Percentiles rank a stretch among this genome's conserved stretches.
phyloP scores from a whole-genome alignment of 2,113 vertebrate species.

The Forbesichthys agassizii region DNA sequence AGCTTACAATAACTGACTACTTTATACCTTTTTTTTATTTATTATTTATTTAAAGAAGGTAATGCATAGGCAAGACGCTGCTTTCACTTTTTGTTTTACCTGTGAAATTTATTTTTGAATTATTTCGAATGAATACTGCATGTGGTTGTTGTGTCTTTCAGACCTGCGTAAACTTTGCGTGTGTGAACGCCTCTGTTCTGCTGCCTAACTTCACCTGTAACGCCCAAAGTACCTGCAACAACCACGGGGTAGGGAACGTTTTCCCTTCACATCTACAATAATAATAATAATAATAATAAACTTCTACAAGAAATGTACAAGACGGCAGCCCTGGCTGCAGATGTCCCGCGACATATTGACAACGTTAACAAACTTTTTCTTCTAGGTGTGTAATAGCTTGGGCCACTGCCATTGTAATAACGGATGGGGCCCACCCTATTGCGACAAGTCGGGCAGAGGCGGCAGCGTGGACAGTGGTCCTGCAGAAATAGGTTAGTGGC shows the following conservation, averaged over 20 bases:
- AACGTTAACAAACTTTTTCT: constrained; percentile 2
- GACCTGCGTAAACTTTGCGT: constrained; percentile 80
- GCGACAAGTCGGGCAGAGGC: constrained; percentile 69
- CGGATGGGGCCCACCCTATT: constrained; percentile 80
- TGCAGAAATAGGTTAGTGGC: constrained; percentile 75
- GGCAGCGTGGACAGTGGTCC: constrained; percentile 85
- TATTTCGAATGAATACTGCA: too few relatives aligned
- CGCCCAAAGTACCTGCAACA: constrained; percentile 71
- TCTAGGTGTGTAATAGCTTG: constrained; percentile 79
- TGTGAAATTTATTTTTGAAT: not conserved
- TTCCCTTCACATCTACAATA: not conserved
- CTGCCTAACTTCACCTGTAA: constrained; percentile 77
- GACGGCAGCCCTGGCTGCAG: not conserved
- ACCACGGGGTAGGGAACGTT: constrained; percentile 75
- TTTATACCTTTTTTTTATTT: too few relatives aligned
- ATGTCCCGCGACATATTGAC: not conserved
- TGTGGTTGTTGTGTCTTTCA: constrained; percentile 41
- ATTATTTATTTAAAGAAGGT: too few relatives aligned
- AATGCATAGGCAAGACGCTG: not conserved
- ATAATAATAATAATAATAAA: too few relatives aligned
- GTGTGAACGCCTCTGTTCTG: constrained; percentile 76
- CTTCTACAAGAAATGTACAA: too few relatives aligned
- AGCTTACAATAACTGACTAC: too few relatives aligned
- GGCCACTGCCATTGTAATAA: constrained; percentile 79
- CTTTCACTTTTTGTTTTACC: not conserved